Percentiles rank a stretch among this genome's conserved stretches.
phyloP scores from a whole-genome alignment of 2,113 vertebrate genomes.

The Pachypanchax playfairii region DNA sequence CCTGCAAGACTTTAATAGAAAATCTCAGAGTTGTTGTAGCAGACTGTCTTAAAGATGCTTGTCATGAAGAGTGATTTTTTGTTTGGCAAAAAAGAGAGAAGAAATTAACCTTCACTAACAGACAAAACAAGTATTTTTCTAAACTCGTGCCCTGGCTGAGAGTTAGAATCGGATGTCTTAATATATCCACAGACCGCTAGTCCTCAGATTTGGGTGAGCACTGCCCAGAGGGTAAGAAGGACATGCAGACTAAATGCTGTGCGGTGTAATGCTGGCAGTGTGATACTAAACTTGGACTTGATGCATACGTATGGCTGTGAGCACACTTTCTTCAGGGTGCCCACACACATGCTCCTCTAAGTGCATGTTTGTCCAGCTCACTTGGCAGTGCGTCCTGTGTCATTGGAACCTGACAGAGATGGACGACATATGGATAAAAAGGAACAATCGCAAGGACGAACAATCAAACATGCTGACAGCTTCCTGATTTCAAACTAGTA shows the following conservation, averaged over 20 bases:
- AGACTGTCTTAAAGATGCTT: background rate
- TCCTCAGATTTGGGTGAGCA: conserved; percentile 61
- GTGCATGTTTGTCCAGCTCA: conserved; percentile 37
- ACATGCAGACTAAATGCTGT: conserved; percentile 57
- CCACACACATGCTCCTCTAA: conserved; percentile 33
- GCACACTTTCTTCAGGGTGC: conserved; percentile 5
- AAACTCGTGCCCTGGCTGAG: conserved; percentile 40
- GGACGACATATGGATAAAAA: conserved; percentile 40
- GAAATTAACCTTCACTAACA: conserved; percentile 37
- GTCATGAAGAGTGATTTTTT: conserved; percentile 42
- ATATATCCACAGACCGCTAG: conserved; percentile 57
- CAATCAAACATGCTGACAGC: conserved; percentile 65
- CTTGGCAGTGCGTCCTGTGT: conserved; percentile 43
- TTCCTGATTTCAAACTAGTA: conserved; percentile 44
- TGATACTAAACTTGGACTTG: conserved; percentile 46
- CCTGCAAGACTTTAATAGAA: conserved; percentile 23
- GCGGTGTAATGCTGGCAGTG: conserved; percentile 43
- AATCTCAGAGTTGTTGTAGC: conserved; percentile 3
- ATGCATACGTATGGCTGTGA: conserved; percentile 18
- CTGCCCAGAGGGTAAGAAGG: conserved; percentile 47
- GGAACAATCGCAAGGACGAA: conserved; percentile 49
- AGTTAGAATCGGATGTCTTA: conserved; percentile 52
- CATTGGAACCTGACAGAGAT: conserved; percentile 56
- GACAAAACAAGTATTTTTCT: conserved; percentile 58
- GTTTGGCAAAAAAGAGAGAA: conserved; percentile 23